Evolutionary conservation across 2,888 invertebrate species (phyloP).

Genomic region (Folsomia candida): DNA sequence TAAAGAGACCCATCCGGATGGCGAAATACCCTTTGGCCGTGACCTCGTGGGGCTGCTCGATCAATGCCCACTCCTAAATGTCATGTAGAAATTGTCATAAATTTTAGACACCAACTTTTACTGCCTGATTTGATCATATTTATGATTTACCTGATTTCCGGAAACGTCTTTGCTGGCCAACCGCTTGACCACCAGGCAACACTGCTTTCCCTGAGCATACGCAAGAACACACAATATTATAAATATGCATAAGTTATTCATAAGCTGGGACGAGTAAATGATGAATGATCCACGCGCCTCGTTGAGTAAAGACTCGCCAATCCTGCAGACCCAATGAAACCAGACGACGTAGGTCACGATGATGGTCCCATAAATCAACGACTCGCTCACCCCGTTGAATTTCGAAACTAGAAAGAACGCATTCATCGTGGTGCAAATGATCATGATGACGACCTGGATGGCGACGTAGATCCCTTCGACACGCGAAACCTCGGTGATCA

Average conservation of each 20-base stretch:
- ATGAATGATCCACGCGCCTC: no score
- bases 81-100: conserved; percentile 2
- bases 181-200: not conserved
- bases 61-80: not conserved
- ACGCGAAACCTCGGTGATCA: conserved; percentile 6
- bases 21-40: conserved; percentile 25
- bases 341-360: conserved; percentile 23
- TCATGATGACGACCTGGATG: conserved; percentile 27
- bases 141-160: not conserved
- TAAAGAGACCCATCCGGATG: conserved; percentile 27
- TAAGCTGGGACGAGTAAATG: no score
- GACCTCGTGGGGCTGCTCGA: conserved; percentile 16
- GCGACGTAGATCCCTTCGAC: conserved; percentile 23
- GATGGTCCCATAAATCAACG: conserved; percentile 19
- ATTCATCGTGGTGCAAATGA: conserved; percentile 26
- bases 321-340: conserved; percentile 21
- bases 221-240: no score
- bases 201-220: not conserved
- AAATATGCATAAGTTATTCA: no score
- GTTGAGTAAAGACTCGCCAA: not conserved
- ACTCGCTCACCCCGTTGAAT: not conserved
- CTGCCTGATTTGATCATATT: no score
- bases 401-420: conserved; percentile 22
- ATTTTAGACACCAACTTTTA: no score
- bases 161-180: not conserved